phyloP scores from a whole-genome alignment of 2,888 invertebrate genomes.

The Aethes cnicana region DNA sequence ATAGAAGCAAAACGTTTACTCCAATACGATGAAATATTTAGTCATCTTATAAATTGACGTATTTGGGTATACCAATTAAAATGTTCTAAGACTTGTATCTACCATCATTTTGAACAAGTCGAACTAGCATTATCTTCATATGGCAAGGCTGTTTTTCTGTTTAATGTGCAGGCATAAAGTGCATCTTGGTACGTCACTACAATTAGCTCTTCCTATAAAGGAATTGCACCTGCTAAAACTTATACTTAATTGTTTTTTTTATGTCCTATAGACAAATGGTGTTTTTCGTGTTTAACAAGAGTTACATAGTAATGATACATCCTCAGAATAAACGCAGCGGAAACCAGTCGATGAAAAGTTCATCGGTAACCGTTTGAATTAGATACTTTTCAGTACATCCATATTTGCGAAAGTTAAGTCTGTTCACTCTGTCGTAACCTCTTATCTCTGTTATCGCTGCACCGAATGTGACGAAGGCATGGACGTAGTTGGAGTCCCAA shows the following conservation, averaged over 20 bases:
- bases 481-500: too few species aligned
- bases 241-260: slow-evolving; percentile 52
- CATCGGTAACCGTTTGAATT: too few species aligned
- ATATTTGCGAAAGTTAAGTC: too few species aligned
- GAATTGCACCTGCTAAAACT: slow-evolving; percentile 72
- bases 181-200: slow-evolving; percentile 46
- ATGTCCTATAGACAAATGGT: too few species aligned
- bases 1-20: neutral
- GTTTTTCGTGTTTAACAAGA: too few species aligned
- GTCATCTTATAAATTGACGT: neutral
- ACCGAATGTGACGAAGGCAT: too few species aligned
- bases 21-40: slow-evolving; percentile 1
- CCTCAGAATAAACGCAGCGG: too few species aligned
- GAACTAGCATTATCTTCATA: slow-evolving; percentile 60
- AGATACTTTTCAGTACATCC: too few species aligned
- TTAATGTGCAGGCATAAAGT: slow-evolving; percentile 64
- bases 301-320: too few species aligned
- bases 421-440: too few species aligned
- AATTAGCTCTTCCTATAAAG: slow-evolving; percentile 64
- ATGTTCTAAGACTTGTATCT: slow-evolving; percentile 23
- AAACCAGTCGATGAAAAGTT: too few species aligned
- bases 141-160: slow-evolving; percentile 54
- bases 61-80: slow-evolving; percentile 28
- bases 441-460: too few species aligned
- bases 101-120: slow-evolving; percentile 26